Percentiles rank a stretch among this genome's conserved stretches.
phyloP scores from a whole-genome alignment of 2,888 invertebrate species.

The Zaprionus obscuricornis region DNA sequence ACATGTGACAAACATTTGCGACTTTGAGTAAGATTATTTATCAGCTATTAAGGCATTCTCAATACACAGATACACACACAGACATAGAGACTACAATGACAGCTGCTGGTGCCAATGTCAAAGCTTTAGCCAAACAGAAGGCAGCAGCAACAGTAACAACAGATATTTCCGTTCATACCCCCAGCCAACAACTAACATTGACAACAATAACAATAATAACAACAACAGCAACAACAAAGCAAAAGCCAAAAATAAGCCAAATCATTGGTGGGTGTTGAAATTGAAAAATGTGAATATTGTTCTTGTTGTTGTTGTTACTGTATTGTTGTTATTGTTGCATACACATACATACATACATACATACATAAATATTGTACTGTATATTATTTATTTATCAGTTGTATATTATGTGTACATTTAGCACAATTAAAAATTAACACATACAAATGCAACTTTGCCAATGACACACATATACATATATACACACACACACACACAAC shows the following conservation, averaged over 20 bases:
- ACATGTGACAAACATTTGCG: constrained; percentile 44
- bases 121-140: constrained; percentile 59
- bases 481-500: constrained; percentile 33
- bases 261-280: constrained; percentile 76
- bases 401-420: constrained; percentile 74
- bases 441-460: constrained; percentile 34
- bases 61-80: constrained; percentile 17
- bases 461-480: constrained; percentile 33
- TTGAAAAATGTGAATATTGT: constrained; percentile 67
- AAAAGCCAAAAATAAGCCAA: constrained; percentile 67
- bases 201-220: constrained; percentile 10
- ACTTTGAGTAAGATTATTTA: constrained; percentile 55
- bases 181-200: constrained; percentile 7
- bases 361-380: background rate
- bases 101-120: constrained; percentile 73
- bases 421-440: constrained; percentile 75
- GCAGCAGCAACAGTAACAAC: constrained; percentile 33
- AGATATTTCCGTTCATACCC: constrained; percentile 43
- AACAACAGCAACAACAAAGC: constrained; percentile 26
- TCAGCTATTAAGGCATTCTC: constrained; percentile 74
- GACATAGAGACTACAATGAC: constrained; percentile 38
- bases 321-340: constrained; percentile 22
- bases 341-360: background rate
- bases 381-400: constrained; percentile 21
- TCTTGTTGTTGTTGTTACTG: constrained; percentile 33